These are phyloP conservation scores for Gallinago stenura DNA, from an alignment of 2,797 vertebrate species.

Conservation along the genomic window DNA sequence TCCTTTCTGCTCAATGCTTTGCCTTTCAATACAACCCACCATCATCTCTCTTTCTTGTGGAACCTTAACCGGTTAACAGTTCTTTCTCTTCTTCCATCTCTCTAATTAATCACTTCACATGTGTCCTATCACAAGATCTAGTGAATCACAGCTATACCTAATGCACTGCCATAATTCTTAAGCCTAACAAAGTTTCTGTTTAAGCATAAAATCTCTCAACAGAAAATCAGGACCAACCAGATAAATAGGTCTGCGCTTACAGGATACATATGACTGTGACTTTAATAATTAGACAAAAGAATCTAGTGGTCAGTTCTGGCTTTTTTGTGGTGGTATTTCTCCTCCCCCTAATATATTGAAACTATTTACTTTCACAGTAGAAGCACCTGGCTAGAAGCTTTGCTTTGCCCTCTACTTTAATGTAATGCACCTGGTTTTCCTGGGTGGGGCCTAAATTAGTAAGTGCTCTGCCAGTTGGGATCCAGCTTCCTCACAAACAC, in stretches of 20 bases:
- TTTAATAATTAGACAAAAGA: background rate
- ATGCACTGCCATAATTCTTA: background rate
- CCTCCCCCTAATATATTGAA: background rate
- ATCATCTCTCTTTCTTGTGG: background rate
- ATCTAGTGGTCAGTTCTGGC: background rate
- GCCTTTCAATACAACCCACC: background rate
- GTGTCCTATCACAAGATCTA: background rate
- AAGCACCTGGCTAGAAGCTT: background rate
- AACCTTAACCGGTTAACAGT: background rate
- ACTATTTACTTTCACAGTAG: background rate
- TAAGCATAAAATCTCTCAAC: background rate
- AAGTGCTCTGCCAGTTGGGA: background rate
- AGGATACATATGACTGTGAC: background rate
- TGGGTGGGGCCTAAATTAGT: background rate
- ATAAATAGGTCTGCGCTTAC: background rate
- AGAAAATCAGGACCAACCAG: background rate
- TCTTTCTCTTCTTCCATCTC: background rate
- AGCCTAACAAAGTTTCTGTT: background rate
- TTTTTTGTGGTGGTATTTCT: background rate
- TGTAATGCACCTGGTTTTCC: background rate
- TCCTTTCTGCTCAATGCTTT: background rate
- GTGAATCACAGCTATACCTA: background rate
- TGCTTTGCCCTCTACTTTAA: background rate
- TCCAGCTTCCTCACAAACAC: background rate
- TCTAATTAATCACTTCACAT: background rate